These are phyloP conservation scores for Girardinus metallicus DNA, from an alignment of 2,797 vertebrate species.

Conservation along the genomic window DNA sequence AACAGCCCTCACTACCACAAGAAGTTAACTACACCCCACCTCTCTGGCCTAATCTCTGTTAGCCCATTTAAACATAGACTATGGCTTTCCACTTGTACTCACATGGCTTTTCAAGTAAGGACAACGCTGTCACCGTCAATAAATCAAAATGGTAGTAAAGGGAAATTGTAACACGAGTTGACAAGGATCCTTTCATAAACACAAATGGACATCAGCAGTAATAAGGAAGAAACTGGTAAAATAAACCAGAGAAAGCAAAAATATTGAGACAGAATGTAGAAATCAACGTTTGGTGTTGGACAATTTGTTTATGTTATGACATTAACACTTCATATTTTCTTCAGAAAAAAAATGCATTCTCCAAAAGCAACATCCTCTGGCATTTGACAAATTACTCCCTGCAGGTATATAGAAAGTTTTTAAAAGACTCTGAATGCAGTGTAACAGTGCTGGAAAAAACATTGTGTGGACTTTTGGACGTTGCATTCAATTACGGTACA, in stretches of 20 bases:
- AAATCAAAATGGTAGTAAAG: not conserved
- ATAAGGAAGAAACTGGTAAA: not conserved
- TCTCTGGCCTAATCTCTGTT: constrained; percentile 45
- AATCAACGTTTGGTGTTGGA: not conserved
- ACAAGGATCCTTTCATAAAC: not conserved
- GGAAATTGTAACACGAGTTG: not conserved
- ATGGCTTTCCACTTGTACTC: constrained; percentile 18
- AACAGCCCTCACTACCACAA: constrained; percentile 54
- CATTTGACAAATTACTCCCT: not conserved
- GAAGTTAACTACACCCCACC: constrained; percentile 50
- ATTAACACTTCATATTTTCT: not conserved
- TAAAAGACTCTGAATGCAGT: not conserved
- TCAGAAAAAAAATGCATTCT: not conserved
- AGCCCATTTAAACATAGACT: constrained; percentile 48
- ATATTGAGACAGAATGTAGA: not conserved
- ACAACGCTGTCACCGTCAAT: constrained; percentile 12
- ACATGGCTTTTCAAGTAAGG: constrained; percentile 18
- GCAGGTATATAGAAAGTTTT: not conserved
- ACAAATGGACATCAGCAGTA: not conserved
- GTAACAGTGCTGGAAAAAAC: not conserved
- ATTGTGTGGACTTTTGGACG: not conserved
- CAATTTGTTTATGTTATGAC: not conserved
- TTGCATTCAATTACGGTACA: not conserved
- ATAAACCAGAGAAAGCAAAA: not conserved
- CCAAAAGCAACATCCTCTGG: not conserved